Conservation (phyloP, 2,797 vertebrate genomes). For the Ceryle rudis region DNA sequence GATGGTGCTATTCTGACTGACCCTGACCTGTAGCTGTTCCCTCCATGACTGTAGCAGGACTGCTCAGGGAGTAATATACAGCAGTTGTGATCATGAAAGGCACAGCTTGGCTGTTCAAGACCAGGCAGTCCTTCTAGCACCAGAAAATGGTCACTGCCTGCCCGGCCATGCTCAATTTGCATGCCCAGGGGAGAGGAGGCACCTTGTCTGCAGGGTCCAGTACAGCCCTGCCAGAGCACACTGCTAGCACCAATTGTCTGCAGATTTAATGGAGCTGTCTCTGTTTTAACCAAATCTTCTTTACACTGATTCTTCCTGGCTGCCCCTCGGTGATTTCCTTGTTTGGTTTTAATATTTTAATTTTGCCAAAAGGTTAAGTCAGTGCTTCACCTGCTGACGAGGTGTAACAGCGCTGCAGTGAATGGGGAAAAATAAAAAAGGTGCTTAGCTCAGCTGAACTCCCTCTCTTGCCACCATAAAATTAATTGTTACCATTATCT, state of each 20-base stretch:
- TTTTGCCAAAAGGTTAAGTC: not conserved
- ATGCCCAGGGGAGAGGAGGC: not conserved
- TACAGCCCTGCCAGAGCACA: not conserved
- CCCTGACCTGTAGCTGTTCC: not conserved
- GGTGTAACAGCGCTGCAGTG: not conserved
- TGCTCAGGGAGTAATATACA: not conserved
- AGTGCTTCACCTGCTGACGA: not conserved
- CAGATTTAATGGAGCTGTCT: not conserved
- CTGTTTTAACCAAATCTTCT: not conserved
- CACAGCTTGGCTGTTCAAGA: not conserved
- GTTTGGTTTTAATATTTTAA: not conserved
- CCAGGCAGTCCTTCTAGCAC: not conserved
- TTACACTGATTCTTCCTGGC: accelerated
- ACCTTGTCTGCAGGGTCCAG: not conserved
- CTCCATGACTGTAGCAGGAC: not conserved
- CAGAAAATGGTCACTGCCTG: accelerated
- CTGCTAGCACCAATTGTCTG: accelerated
- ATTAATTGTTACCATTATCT: conserved; percentile 68
- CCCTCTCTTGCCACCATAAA: not conserved
- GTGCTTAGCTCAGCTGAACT: conserved; percentile 54
- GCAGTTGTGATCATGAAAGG: not conserved
- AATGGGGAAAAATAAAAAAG: conserved; percentile 25
- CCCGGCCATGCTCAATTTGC: not conserved
- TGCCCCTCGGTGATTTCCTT: not conserved
- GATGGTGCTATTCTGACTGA: not conserved